A percentile compares a stretch with the other conserved stretches of the same genome.
Evolutionary conservation across 2,888 invertebrate species (phyloP).

Genomic region (Strigamia crassipes): DNA sequence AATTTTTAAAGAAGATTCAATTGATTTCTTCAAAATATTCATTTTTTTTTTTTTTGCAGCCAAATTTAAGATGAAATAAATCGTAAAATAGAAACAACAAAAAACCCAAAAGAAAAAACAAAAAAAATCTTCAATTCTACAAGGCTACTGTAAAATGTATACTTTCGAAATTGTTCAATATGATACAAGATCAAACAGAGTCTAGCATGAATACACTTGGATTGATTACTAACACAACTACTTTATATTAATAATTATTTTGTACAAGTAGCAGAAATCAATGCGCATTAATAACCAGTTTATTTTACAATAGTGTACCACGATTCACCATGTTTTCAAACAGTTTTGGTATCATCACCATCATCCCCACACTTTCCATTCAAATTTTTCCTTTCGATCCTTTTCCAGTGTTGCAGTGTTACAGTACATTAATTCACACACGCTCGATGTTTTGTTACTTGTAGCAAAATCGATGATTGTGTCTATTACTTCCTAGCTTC

Average conservation of each 20-base stretch:
- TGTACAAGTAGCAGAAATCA: slow-evolving; percentile 42
- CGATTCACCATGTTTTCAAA: slow-evolving; percentile 7
- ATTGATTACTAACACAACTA: slow-evolving; percentile 35
- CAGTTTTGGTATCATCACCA: background rate
- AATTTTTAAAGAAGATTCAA: too few relatives aligned
- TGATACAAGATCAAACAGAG: slow-evolving; percentile 37
- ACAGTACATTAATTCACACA: background rate
- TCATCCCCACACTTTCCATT: background rate
- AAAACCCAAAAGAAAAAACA: background rate
- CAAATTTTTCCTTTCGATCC: background rate
- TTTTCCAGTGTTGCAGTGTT: background rate
- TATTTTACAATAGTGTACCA: slow-evolving; percentile 32
- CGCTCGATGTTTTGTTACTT: slow-evolving; percentile 37
- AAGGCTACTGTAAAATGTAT: slow-evolving; percentile 19
- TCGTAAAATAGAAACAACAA: background rate
- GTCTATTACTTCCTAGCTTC: slow-evolving; percentile 10
- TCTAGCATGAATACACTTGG: slow-evolving; percentile 38
- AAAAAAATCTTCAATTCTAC: background rate
- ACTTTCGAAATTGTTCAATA: slow-evolving; percentile 35
- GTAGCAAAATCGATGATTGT: slow-evolving; percentile 32
- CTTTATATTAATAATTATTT: slow-evolving; percentile 38
- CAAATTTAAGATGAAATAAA: background rate
- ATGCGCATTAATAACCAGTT: slow-evolving; percentile 21
- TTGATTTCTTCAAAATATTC: too few relatives aligned
- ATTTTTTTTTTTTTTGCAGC: too few relatives aligned